Evolutionary conservation across 1,140 invertebrate genomes (phyloP).

Genomic region (Leptinotarsa texana): DNA sequence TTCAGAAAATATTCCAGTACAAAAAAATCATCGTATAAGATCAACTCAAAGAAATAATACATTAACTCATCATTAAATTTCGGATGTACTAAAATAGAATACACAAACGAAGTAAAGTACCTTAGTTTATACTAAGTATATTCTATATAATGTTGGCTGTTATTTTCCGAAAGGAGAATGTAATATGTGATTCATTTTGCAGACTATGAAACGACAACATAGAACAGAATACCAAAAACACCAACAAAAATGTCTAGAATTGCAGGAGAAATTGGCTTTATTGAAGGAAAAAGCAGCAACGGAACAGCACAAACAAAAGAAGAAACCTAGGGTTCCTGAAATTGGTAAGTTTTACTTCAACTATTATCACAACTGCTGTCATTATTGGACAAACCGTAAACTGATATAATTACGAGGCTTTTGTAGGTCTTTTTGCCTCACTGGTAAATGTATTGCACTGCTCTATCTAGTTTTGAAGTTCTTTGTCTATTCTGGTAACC

Average conservation of each 20-base stretch:
- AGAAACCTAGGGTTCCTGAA: slow-evolving; percentile 51
- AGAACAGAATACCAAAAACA: slow-evolving; percentile 51
- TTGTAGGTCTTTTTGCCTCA: too few relatives aligned
- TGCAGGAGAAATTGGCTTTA: slow-evolving; percentile 50
- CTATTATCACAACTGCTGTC: too few relatives aligned
- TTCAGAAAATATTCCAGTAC: too few relatives aligned
- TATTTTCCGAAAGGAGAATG: neutral
- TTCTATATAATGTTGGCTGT: neutral
- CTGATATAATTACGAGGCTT: too few relatives aligned
- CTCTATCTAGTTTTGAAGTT: too few relatives aligned
- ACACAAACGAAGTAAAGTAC: too few relatives aligned
- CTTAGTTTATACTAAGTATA: too few relatives aligned
- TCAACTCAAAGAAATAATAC: too few relatives aligned
- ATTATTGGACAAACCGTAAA: too few relatives aligned
- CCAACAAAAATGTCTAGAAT: slow-evolving; percentile 44
- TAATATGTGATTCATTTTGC: slow-evolving; percentile 20
- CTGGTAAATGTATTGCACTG: too few relatives aligned
- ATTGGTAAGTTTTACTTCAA: slow-evolving; percentile 34
- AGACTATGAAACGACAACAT: slow-evolving; percentile 51
- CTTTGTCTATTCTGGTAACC: too few relatives aligned
- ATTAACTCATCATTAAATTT: neutral
- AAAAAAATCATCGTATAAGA: too few relatives aligned
- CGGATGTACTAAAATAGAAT: neutral
- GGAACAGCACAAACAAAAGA: slow-evolving; percentile 53
- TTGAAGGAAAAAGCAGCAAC: slow-evolving; percentile 45